phyloP scores from a whole-genome alignment of 2,797 vertebrate species.

The Alca torda region DNA sequence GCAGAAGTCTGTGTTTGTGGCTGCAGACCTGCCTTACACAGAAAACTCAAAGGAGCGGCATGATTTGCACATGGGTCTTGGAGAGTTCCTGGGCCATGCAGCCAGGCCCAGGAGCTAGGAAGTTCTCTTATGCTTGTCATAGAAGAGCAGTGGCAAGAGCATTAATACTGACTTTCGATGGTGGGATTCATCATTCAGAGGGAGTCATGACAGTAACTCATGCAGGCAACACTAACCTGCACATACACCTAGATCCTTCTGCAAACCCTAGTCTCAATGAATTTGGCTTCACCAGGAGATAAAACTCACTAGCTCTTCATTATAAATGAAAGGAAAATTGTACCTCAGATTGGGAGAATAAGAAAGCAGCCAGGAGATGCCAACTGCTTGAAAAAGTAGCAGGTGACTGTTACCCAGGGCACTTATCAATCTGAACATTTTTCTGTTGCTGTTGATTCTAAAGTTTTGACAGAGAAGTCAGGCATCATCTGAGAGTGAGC shows the following conservation, averaged over 20 bases:
- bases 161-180: neutral
- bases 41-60: neutral
- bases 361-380: neutral
- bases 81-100: neutral
- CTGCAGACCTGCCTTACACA: neutral
- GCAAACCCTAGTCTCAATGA: neutral
- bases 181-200: neutral
- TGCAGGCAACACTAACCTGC: neutral
- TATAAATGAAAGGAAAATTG: neutral
- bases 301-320: neutral
- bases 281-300: neutral
- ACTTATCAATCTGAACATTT: neutral
- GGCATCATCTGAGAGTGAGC: neutral
- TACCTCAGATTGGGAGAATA: neutral
- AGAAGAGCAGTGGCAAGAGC: neutral
- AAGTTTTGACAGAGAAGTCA: neutral
- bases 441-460: neutral
- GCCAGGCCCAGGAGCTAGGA: neutral
- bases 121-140: neutral
- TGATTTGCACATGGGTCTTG: neutral
- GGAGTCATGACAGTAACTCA: neutral
- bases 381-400: neutral
- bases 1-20: neutral
- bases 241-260: neutral
- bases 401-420: neutral